Conservation (phyloP, 1,140 invertebrate genomes). For the Teleopsis dalmanni region DNA sequence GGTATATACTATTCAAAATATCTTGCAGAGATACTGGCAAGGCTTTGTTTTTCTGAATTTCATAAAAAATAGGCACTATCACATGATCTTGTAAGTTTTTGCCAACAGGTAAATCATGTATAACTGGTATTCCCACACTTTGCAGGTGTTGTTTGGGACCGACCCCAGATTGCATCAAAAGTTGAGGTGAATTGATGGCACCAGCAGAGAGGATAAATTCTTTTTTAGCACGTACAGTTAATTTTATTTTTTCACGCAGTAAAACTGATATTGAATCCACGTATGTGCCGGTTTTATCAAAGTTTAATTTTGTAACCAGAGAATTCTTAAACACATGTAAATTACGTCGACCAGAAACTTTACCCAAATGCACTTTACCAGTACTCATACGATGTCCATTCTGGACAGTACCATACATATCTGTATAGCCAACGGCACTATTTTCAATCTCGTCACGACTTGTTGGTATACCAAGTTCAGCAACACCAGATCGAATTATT, state of each 20-base stretch:
- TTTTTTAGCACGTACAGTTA: slow-evolving; percentile 54
- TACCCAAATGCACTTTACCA: too few relatives aligned
- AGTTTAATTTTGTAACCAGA: slow-evolving; percentile 64
- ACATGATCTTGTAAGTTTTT: slow-evolving; percentile 74
- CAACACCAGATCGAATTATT: too few relatives aligned
- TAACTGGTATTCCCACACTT: slow-evolving; percentile 51
- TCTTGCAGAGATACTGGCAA: too few relatives aligned
- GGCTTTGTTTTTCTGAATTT: too few relatives aligned
- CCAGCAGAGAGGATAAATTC: slow-evolving; percentile 72
- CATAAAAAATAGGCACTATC: too few relatives aligned
- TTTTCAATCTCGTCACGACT: too few relatives aligned
- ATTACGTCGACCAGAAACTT: too few relatives aligned
- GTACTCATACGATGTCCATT: too few relatives aligned
- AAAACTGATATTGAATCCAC: background rate
- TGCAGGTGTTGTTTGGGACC: slow-evolving; percentile 63
- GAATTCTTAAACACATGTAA: slow-evolving; percentile 57
- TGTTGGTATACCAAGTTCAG: too few relatives aligned
- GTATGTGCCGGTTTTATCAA: slow-evolving; percentile 48
- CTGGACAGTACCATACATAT: too few relatives aligned
- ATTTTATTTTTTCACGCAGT: slow-evolving; percentile 45
- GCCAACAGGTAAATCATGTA: slow-evolving; percentile 67
- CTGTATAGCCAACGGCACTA: too few relatives aligned
- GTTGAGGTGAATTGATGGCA: slow-evolving; percentile 64
- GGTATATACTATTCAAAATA: too few relatives aligned
- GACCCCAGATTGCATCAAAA: slow-evolving; percentile 74